These are phyloP conservation scores for Arrhamphus sclerolepis DNA, from an alignment of 2,797 vertebrate species.

Conservation along the genomic window DNA sequence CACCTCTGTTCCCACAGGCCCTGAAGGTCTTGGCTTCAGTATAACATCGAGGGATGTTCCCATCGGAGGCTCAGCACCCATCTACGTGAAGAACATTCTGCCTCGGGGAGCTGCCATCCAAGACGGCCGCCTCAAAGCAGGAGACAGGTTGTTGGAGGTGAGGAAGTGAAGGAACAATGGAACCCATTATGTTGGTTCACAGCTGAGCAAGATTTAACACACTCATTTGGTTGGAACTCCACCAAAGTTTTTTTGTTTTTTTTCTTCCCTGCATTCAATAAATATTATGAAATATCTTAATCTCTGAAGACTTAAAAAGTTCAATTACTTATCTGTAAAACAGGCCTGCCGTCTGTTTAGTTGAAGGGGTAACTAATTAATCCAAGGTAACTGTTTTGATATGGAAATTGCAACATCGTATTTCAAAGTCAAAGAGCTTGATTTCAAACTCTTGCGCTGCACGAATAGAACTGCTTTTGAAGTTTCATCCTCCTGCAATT, in stretches of 20 bases:
- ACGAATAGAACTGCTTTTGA: slow-evolving; percentile 21
- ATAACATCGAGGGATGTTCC: slow-evolving; percentile 95
- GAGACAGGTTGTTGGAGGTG: slow-evolving; percentile 92
- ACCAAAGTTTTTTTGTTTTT: background rate
- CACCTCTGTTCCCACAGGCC: slow-evolving; percentile 76
- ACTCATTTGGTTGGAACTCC: background rate
- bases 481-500: slow-evolving; percentile 11
- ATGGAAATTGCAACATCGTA: slow-evolving; percentile 14
- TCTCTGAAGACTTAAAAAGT: background rate
- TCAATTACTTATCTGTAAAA: background rate
- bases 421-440: slow-evolving; percentile 23
- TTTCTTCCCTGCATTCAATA: no score
- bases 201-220: background rate
- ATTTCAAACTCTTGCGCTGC: slow-evolving; percentile 4
- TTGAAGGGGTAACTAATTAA: slow-evolving; percentile 10
- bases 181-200: background rate
- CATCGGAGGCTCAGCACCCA: slow-evolving; percentile 91
- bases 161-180: slow-evolving; percentile 7
- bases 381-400: slow-evolving; percentile 16
- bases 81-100: slow-evolving; percentile 97
- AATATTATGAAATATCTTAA: no score
- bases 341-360: slow-evolving; percentile 9
- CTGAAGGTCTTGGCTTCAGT: slow-evolving; percentile 95
- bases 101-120: slow-evolving; percentile 95
- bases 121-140: slow-evolving; percentile 93